These are phyloP conservation scores for Todiramphus chloris DNA, from an alignment of 2,113 vertebrate species.

Conservation along the genomic window DNA sequence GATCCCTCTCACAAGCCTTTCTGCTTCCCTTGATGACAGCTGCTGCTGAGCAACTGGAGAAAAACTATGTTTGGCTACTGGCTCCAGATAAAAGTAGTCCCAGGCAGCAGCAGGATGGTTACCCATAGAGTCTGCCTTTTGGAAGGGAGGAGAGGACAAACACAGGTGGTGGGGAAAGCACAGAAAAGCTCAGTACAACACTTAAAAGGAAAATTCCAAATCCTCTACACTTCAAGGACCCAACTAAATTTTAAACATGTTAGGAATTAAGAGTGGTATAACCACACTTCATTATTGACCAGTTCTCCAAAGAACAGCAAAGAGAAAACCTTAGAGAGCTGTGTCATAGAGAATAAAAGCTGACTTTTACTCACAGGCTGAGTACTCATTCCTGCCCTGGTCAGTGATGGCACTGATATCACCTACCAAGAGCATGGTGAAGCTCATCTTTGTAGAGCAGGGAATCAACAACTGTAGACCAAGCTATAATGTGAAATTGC, in stretches of 20 bases:
- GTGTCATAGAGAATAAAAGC: constrained; percentile 63
- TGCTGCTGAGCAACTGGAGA: not conserved
- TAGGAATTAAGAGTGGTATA: constrained; percentile 53
- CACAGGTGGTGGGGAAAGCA: not conserved
- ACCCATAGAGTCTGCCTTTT: not conserved
- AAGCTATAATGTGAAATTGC: constrained; percentile 63
- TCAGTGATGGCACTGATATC: constrained; percentile 65
- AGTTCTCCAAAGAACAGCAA: constrained; percentile 58
- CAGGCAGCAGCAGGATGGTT: not conserved
- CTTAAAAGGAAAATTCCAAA: not conserved
- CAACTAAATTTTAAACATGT: constrained; percentile 59
- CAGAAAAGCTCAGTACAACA: not conserved
- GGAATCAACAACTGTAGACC: constrained; percentile 65
- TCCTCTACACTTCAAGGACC: constrained; percentile 31
- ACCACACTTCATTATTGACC: constrained; percentile 62
- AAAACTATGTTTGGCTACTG: not conserved
- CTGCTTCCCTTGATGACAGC: not conserved
- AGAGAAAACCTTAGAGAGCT: constrained; percentile 59
- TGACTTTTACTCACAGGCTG: constrained; percentile 62
- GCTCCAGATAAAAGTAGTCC: not conserved
- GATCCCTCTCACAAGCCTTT: not conserved
- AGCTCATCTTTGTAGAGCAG: constrained; percentile 66
- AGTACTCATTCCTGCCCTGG: constrained; percentile 66
- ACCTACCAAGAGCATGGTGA: constrained; percentile 66
- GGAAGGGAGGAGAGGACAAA: not conserved